Conservation (phyloP, 2,113 vertebrate genomes). For the Nibea coibor region DNA sequence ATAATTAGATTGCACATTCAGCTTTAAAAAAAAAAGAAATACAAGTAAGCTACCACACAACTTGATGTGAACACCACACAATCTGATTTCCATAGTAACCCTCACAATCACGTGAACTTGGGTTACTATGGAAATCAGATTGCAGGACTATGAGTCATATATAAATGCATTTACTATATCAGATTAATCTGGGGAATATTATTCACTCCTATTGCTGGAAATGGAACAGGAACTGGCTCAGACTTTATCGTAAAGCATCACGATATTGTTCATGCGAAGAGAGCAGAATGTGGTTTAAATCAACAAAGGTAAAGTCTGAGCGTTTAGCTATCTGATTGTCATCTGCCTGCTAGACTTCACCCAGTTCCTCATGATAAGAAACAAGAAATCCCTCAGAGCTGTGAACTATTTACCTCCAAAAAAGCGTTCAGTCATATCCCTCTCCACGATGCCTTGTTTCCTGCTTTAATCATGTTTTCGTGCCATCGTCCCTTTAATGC, state of each 20-base stretch:
- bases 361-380: slow-evolving; percentile 19
- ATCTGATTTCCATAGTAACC: too few relatives aligned
- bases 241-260: slow-evolving; percentile 32
- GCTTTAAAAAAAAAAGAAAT: neutral
- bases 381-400: neutral
- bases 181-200: neutral
- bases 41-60: neutral
- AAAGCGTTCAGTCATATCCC: slow-evolving; percentile 18
- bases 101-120: neutral
- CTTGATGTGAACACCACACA: neutral
- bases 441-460: slow-evolving; percentile 17
- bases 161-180: neutral
- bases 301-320: neutral
- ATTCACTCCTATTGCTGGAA: slow-evolving; percentile 2
- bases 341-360: slow-evolving; percentile 25
- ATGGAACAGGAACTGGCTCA: neutral
- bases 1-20: neutral
- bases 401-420: slow-evolving; percentile 2
- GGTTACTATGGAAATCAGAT: slow-evolving; percentile 13
- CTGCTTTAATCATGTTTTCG: slow-evolving; percentile 20
- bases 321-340: slow-evolving; percentile 17
- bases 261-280: slow-evolving; percentile 8
- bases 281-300: slow-evolving; percentile 1
- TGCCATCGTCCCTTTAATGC: slow-evolving; percentile 18
- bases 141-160: neutral